A percentile compares a stretch with the other conserved stretches of the same genome.
phyloP scores from a whole-genome alignment of 2,797 vertebrate genomes.

The Buphagus erythrorhynchus region DNA sequence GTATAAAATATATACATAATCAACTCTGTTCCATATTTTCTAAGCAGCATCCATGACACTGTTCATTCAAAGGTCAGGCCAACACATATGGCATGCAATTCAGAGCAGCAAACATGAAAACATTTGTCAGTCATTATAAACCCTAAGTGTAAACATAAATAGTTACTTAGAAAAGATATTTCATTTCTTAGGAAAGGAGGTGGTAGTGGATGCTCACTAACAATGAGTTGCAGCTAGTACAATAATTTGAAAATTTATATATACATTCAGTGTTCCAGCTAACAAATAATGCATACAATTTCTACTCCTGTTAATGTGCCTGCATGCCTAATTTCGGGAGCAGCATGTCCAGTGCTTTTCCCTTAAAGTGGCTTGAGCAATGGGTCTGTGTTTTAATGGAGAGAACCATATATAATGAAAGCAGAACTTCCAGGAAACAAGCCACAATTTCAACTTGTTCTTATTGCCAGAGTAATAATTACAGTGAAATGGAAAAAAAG shows the following conservation, averaged over 20 bases:
- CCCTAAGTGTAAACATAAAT: background rate
- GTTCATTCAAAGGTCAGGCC: background rate
- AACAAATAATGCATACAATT: background rate
- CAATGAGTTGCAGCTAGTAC: background rate
- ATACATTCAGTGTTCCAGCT: background rate
- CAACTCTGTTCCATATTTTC: background rate
- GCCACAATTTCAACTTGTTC: background rate
- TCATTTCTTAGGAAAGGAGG: background rate
- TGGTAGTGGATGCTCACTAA: background rate
- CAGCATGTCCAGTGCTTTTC: background rate
- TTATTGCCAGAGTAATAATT: slow-evolving; percentile 23
- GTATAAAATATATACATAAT: background rate
- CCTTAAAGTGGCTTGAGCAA: slow-evolving; percentile 3
- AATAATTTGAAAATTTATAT: slow-evolving; percentile 26
- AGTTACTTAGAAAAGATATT: slow-evolving; percentile 38
- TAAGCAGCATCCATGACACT: background rate
- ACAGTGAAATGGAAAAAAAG: background rate
- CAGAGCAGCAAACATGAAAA: background rate
- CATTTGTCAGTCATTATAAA: background rate
- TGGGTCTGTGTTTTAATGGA: background rate
- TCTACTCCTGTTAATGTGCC: background rate
- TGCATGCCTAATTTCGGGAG: background rate
- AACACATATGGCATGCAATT: background rate
- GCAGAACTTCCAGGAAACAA: background rate
- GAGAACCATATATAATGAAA: background rate